Evolutionary conservation across 2,113 vertebrate species (phyloP), one percentile per base, ranked within the genome.

Genomic region (Chaenogobius annularis): DNA sequence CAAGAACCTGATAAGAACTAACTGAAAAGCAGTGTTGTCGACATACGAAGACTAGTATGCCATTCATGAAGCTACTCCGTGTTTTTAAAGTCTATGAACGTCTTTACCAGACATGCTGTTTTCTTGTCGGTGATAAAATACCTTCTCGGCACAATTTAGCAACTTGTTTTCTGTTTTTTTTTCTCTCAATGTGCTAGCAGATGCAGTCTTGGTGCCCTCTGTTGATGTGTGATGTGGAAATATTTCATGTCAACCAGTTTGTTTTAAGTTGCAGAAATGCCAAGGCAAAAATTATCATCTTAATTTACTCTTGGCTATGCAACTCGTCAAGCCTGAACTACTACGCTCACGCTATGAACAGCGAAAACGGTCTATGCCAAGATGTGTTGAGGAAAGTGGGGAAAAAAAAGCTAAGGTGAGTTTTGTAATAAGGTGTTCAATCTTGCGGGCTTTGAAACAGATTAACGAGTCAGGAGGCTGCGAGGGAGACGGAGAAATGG

Each of bases 401-500:
- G 13, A 59, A 69, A 72, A 83, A 79, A 50, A 19, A 54, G 48
- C 37, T 13, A 69, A 68, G 52, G 63, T 83, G 72, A 37, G 74
- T 82, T 83, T 84, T 72, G 65, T 50, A 75, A 83, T 75, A 68
- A 77, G 77, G 74, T 86, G 66, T 86, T 58, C 80, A 77, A 85
- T 70, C 68, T 77, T 47, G 56, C 66, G 70, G 73, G 47, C 74
- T 64, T 69, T 26, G 46, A 8, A 26, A 72, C 78, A 37, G 59
- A 86, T 75, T 70, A 83, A 70, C 43, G 10, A 31, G 54, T 76
- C 58, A 77, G 68, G 52, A 5, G 61, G 73, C 68, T 68, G 54
- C 63, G 64, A 82, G 69, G 70, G 75, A 81, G 78, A 82, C 76
- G 43, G 75, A 75, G 83, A 82, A 81, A 69, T 83, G 50, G 73